phyloP scores from a whole-genome alignment of 2,113 vertebrate species.

The Tachycineta bicolor region DNA sequence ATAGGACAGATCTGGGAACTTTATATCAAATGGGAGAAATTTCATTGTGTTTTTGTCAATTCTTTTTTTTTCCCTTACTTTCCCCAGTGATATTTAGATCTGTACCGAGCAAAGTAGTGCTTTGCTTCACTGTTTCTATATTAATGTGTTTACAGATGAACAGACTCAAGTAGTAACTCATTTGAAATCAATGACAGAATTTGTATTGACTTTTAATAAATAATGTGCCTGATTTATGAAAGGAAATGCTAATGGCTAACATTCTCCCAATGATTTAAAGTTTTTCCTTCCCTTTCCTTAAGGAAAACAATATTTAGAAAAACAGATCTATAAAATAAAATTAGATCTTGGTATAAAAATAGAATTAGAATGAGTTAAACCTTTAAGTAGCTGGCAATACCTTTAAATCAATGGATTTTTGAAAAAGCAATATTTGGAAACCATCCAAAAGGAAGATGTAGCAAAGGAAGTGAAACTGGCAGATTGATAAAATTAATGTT shows the following conservation, averaged over 20 bases:
- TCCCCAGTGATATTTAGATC: background rate
- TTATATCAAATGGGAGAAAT: background rate
- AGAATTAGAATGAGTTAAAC: background rate
- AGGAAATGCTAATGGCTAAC: background rate
- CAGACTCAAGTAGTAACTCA: background rate
- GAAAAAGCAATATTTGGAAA: background rate
- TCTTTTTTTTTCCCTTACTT: background rate
- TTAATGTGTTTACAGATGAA: background rate
- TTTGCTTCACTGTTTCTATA: background rate
- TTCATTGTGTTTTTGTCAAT: background rate
- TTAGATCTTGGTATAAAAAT: background rate
- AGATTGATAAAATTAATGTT: slow-evolving; percentile 5
- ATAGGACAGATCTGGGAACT: background rate
- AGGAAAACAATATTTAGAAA: background rate
- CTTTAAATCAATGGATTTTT: background rate
- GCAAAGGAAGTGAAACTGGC: background rate
- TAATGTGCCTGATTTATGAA: background rate
- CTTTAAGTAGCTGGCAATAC: background rate
- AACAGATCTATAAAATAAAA: background rate
- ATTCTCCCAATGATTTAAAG: background rate
- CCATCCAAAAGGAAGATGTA: background rate
- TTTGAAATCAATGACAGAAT: background rate
- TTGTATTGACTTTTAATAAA: background rate
- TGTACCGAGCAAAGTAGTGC: background rate
- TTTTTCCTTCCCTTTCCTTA: background rate